phyloP scores from a whole-genome alignment of 1,140 invertebrate genomes.

The Lordiphosa mommai region DNA sequence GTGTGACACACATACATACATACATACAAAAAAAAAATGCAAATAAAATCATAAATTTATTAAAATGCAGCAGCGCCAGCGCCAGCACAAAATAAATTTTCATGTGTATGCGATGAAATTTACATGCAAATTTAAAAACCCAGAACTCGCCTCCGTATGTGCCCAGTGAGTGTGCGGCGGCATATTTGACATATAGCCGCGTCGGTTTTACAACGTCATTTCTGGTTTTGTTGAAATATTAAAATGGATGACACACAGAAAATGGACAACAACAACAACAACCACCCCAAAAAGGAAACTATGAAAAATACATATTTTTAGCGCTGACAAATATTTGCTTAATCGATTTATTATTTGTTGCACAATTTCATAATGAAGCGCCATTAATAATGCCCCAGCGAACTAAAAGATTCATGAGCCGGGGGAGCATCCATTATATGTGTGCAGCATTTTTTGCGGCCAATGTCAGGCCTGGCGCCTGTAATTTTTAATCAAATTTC shows the following conservation, averaged over 20 bases:
- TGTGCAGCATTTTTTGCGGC: not conserved
- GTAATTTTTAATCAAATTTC: not conserved
- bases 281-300: conserved; percentile 15
- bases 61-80: conserved; percentile 64
- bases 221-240: conserved; percentile 77
- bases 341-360: conserved; percentile 77
- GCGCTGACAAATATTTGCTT: conserved; percentile 71
- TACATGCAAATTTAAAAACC: conserved; percentile 70
- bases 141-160: conserved; percentile 27
- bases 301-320: conserved; percentile 62
- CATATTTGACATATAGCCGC: conserved; percentile 74
- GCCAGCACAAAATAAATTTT: conserved; percentile 33
- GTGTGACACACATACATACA: conserved; percentile 55
- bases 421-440: not conserved
- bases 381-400: conserved; percentile 59
- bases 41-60: conserved; percentile 78
- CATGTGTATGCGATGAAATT: conserved; percentile 68
- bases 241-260: conserved; percentile 70
- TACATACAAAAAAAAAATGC: conserved; percentile 36
- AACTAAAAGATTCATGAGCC: conserved; percentile 54
- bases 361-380: conserved; percentile 71
- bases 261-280: conserved; percentile 28
- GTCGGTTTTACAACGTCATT: conserved; percentile 76
- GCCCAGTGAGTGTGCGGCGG: conserved; percentile 28
- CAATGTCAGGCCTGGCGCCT: not conserved